phyloP scores from a whole-genome alignment of 1,140 invertebrate genomes.

The Diabrotica undecimpunctata region DNA sequence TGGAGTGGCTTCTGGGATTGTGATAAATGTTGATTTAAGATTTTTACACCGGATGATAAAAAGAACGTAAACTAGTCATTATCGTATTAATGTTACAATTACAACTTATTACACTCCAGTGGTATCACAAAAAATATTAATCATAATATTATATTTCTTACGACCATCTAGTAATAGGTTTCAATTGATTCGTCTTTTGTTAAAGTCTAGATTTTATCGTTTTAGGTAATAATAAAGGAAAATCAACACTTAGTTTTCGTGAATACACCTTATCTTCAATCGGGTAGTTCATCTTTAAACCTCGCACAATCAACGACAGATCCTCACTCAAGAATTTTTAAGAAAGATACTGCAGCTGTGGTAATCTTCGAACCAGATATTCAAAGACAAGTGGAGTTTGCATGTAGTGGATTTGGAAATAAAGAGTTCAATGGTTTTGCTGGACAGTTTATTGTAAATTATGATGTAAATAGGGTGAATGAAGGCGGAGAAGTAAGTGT shows the following conservation, averaged over 20 bases:
- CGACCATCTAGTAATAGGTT: too few species aligned
- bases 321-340: constrained; percentile 27
- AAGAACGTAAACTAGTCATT: too few species aligned
- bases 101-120: too few species aligned
- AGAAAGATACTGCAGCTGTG: constrained; percentile 22
- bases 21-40: too few species aligned
- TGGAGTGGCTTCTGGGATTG: too few species aligned
- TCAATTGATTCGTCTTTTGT: too few species aligned
- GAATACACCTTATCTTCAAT: constrained; percentile 54
- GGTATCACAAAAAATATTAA: too few species aligned
- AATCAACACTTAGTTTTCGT: constrained; percentile 53
- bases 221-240: constrained; percentile 55
- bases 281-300: constrained; percentile 39
- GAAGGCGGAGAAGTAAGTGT: constrained; percentile 50
- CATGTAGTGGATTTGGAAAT: constrained; percentile 31
- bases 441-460: constrained; percentile 62
- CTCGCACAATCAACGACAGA: constrained; percentile 28
- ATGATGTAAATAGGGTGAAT: constrained; percentile 55
- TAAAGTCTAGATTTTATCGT: too few species aligned
- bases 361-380: constrained; percentile 49
- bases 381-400: constrained; percentile 49
- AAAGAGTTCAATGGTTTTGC: constrained; percentile 50
- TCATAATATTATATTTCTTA: too few species aligned
- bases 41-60: too few species aligned
- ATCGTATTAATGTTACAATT: too few species aligned